Conservation (phyloP, 1,140 invertebrate species). For the Lasaia peninsularis region DNA sequence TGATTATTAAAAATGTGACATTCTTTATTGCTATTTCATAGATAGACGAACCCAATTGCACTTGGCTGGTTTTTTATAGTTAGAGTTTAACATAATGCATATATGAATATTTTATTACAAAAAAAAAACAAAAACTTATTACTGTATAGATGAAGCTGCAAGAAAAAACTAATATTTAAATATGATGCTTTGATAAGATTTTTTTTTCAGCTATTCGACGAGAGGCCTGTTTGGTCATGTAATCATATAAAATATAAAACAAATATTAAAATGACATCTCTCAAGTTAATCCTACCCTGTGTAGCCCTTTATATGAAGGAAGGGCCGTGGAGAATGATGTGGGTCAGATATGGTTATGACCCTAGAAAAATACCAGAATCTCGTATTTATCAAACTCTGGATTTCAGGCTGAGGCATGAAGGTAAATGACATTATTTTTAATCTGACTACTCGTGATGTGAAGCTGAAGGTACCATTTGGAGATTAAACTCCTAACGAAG, state of each 20-base stretch:
- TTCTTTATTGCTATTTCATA: too few species aligned
- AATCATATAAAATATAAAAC: slow-evolving; percentile 83
- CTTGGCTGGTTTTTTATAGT: too few species aligned
- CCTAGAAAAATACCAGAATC: slow-evolving; percentile 87
- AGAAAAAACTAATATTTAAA: too few species aligned
- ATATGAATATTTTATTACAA: too few species aligned
- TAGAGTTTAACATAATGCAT: too few species aligned
- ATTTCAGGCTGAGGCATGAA: slow-evolving; percentile 87
- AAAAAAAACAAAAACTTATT: too few species aligned
- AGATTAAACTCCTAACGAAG: too few species aligned
- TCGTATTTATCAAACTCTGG: slow-evolving; percentile 90
- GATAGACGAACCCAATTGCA: too few species aligned
- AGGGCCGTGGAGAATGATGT: slow-evolving; percentile 93
- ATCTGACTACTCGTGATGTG: too few species aligned
- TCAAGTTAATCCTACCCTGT: slow-evolving; percentile 89
- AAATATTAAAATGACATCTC: slow-evolving; percentile 78
- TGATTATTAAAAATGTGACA: too few species aligned
- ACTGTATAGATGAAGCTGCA: too few species aligned
- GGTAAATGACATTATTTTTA: slow-evolving; percentile 56
- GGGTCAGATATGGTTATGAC: slow-evolving; percentile 92
- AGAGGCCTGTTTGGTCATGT: slow-evolving; percentile 91
- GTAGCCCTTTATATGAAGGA: slow-evolving; percentile 90
- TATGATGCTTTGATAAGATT: slow-evolving; percentile 6
- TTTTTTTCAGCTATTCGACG: slow-evolving; percentile 81
- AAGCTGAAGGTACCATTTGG: too few species aligned